Evolutionary conservation across 2,797 vertebrate genomes (phyloP).

Genomic region (Meriones psammophilus): DNA sequence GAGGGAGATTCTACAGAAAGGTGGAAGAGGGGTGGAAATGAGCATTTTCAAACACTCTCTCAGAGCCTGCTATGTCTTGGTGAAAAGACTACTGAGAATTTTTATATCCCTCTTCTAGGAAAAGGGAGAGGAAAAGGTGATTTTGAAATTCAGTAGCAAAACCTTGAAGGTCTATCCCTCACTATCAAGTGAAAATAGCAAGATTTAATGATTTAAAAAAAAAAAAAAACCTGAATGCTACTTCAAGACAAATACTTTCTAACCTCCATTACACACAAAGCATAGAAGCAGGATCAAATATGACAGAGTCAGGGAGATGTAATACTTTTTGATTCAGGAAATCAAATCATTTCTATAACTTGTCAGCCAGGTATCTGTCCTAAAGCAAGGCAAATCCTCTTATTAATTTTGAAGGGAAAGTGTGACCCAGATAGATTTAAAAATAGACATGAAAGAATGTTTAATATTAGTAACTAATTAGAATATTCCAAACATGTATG

Average conservation of each 20-base stretch:
- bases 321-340: neutral
- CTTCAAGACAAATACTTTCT: neutral
- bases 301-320: neutral
- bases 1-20: neutral
- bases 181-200: slow-evolving; percentile 9
- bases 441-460: neutral
- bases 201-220: neutral
- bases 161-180: neutral
- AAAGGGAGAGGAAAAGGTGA: neutral
- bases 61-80: too few species aligned
- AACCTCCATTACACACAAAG: neutral
- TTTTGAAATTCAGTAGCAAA: neutral
- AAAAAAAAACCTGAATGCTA: neutral
- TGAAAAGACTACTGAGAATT: neutral
- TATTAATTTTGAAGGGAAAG: slow-evolving; percentile 24
- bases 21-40: neutral
- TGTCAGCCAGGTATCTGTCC: neutral
- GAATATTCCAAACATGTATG: slow-evolving; percentile 5
- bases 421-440: neutral
- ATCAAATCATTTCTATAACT: neutral
- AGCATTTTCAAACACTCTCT: fast-evolving
- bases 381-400: neutral
- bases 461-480: neutral
- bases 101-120: neutral
- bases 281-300: neutral